Conservation (phyloP, 2,797 vertebrate genomes). For the Podargus strigoides region DNA sequence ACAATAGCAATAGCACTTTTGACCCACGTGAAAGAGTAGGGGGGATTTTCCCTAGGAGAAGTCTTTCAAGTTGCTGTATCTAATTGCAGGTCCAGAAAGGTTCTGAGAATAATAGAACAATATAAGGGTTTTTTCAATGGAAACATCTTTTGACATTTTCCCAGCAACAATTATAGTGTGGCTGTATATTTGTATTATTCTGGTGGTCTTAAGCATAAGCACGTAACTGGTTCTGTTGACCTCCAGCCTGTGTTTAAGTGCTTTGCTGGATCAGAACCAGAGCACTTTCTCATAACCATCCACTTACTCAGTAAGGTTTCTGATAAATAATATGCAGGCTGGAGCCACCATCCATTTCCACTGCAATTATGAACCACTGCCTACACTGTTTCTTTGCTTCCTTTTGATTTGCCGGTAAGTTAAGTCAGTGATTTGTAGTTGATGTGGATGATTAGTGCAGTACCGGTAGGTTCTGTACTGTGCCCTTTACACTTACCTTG, state of each 20-base stretch:
- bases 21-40: neutral
- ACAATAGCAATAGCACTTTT: neutral
- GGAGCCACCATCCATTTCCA: neutral
- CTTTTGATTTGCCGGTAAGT: neutral
- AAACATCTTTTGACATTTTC: neutral
- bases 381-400: neutral
- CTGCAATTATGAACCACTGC: neutral
- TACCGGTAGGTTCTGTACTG: neutral
- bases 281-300: neutral
- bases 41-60: neutral
- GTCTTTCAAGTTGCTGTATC: neutral
- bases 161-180: neutral
- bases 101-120: neutral
- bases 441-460: neutral
- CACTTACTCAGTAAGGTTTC: neutral
- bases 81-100: neutral
- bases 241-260: neutral
- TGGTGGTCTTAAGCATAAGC: neutral
- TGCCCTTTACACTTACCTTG: neutral
- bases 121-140: neutral
- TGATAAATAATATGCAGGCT: neutral
- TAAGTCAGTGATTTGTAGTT: neutral
- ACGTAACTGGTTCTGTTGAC: neutral
- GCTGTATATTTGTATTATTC: neutral
- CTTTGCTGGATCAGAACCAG: conserved; percentile 8